A percentile compares a stretch with the other conserved stretches of the same genome.
phyloP scores from a whole-genome alignment of 2,797 vertebrate genomes.

The Rhincodon typus region DNA sequence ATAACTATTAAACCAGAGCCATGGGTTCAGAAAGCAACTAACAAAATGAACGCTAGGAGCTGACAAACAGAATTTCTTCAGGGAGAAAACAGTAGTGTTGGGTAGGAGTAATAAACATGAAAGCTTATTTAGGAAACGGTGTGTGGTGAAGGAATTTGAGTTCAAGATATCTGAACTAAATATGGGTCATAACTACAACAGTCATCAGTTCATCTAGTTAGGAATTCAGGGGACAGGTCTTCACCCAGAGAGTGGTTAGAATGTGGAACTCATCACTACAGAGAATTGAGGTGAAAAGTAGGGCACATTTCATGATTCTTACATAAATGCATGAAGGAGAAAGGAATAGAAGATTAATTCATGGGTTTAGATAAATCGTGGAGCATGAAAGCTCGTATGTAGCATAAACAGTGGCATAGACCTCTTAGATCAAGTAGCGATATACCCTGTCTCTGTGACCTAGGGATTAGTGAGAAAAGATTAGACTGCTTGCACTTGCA shows the following conservation, averaged over 20 bases:
- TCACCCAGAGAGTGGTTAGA: not conserved
- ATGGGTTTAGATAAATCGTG: not conserved
- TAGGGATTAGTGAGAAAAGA: too few species aligned
- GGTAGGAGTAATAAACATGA: not conserved
- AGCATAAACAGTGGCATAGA: not conserved
- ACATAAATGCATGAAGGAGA: not conserved
- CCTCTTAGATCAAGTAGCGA: not conserved
- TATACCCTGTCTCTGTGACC: too few species aligned
- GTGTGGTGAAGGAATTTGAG: not conserved
- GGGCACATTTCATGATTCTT: too few species aligned
- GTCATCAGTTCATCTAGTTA: not conserved
- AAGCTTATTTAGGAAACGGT: not conserved
- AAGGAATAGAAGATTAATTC: not conserved
- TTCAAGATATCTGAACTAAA: not conserved
- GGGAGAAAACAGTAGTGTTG: not conserved
- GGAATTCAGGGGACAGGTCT: not conserved
- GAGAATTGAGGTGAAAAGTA: not conserved
- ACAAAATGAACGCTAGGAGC: not conserved
- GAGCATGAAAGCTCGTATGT: not conserved
- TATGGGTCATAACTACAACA: not conserved
- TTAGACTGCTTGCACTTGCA: too few species aligned
- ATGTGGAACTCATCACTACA: not conserved
- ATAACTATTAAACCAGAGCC: not conserved
- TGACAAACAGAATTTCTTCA: not conserved
- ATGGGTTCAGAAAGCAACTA: not conserved